Base-by-base conservation (phyloP, 2,797 vertebrate genomes). In the Gastrophryne carolinensis region DNA sequence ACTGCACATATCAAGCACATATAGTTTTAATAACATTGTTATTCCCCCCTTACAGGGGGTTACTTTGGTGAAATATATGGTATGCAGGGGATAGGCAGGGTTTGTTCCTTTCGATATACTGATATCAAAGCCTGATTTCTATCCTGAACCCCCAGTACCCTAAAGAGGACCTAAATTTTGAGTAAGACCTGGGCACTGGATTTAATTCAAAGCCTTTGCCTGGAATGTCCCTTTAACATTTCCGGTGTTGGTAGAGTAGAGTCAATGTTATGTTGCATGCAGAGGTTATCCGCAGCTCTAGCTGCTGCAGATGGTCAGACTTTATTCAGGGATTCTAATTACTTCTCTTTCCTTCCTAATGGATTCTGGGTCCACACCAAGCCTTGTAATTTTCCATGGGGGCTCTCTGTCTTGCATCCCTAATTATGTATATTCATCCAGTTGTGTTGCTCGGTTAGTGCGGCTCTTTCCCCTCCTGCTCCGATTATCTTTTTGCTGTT, bases 361-460 rank as follows among this genome's bases (percentile, higher is more conserved):
- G 34, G 26, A 44, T 49, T 37, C n/a, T 26, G 19, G 5, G 21
- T 27, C 26, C n/a, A 17, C 7, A 26, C 49, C 30, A 15, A 10
- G 29, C 30, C 29, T 47, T 53, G 30, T 72, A 30, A 44, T 65
- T 54, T 60, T 11, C 32, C 34, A 15, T 73, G 30, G 63, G 10
- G 17, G 11, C 21, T 37, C 1, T 11, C 29, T 30, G 29, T 53
- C 57, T 19, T 69, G 47, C 34, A 9, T 62, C 49, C 62, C 6
- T 62, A 50, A 76, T 70, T 76, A 56, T 49, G 34, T 49, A 76
- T 70, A 47, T 63, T 62, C 29, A 62, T 62, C 65, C 34, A 35
- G 34, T 53, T 63, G 69, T 76, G 56, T 76, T 12, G 2, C 47
- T 49, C 23, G 19, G 47, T 76, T 65, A 32, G 57, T 24, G 54